Conservation (phyloP, 2,113 vertebrate genomes). For the Nannospalax galili region DNA sequence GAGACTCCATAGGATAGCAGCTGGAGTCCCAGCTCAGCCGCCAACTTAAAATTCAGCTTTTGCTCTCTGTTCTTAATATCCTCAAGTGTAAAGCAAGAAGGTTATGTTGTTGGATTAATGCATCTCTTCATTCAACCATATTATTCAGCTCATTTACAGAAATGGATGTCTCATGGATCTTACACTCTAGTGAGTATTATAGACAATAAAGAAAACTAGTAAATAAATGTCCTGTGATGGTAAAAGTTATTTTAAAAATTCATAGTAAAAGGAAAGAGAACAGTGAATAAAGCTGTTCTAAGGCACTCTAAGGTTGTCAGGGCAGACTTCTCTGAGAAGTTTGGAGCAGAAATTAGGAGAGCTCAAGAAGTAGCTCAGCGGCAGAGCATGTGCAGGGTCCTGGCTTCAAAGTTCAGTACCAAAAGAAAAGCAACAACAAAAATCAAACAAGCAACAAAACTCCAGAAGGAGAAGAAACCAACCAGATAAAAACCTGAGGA, state of each 20-base stretch:
- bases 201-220: slow-evolving; percentile 6
- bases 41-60: not conserved
- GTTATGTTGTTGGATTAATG: not conserved
- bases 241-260: not conserved
- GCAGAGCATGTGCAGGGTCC: not conserved
- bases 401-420: not conserved
- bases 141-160: slow-evolving; percentile 1
- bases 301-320: not conserved
- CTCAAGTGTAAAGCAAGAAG: not conserved
- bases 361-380: not conserved
- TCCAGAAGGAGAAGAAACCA: not conserved
- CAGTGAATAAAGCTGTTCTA: not conserved
- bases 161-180: not conserved
- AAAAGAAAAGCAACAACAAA: not conserved
- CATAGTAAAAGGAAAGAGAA: not conserved
- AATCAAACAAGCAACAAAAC: too few relatives aligned
- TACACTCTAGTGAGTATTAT: not conserved
- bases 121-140: slow-evolving; percentile 19
- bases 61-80: not conserved
- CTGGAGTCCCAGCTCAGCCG: not conserved
- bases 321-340: not conserved
- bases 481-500: not conserved
- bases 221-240: not conserved
- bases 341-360: not conserved
- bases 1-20: not conserved